Conservation (phyloP, 2,888 invertebrate species). For the Thymelicus acteon region DNA sequence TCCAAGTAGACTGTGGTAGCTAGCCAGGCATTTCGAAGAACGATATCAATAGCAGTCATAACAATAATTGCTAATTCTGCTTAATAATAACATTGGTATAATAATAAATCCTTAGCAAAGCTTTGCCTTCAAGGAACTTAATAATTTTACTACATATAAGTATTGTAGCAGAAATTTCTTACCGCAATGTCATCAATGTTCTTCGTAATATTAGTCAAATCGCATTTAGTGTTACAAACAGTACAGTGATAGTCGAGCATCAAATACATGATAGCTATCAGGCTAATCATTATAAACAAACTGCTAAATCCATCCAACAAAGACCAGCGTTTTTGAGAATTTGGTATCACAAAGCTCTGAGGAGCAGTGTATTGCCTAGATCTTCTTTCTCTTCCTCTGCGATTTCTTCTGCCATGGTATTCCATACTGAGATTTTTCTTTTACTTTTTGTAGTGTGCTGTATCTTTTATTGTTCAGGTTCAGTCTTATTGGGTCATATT, state of each 20-base stretch:
- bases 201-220: conserved; percentile 57
- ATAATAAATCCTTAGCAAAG: too few species aligned
- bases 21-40: too few species aligned
- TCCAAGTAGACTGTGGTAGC: too few species aligned
- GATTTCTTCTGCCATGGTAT: conserved; percentile 53
- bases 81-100: too few species aligned
- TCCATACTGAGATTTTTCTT: conserved; percentile 55
- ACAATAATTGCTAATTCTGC: too few species aligned
- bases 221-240: conserved; percentile 55
- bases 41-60: too few species aligned
- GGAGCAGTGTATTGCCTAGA: conserved; percentile 38
- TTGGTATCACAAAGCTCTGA: conserved; percentile 13
- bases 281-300: conserved; percentile 57
- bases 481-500: not conserved
- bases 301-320: conserved; percentile 53
- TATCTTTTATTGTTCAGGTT: not conserved
- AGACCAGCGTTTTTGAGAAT: conserved; percentile 47
- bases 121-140: not conserved
- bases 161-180: conserved; percentile 38
- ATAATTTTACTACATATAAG: not conserved
- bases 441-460: conserved; percentile 12
- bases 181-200: conserved; percentile 67
- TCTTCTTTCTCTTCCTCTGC: conserved; percentile 54
- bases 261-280: conserved; percentile 61
- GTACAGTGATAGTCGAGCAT: conserved; percentile 66